A percentile compares a stretch with the other conserved stretches of the same genome.
Conservation (phyloP, 2,888 invertebrate genomes). For the Punctoribates punctum region DNA sequence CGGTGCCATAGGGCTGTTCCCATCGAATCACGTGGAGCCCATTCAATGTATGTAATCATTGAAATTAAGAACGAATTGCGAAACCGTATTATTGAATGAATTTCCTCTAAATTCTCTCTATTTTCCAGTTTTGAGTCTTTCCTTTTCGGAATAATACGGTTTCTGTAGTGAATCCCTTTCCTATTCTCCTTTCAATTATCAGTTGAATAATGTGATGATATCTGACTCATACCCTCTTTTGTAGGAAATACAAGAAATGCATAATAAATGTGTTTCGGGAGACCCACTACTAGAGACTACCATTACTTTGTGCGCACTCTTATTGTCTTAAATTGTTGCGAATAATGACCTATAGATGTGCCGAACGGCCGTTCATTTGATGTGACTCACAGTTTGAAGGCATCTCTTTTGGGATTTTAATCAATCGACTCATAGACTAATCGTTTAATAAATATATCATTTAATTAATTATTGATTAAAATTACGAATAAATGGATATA, state of each 20-base stretch:
- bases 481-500: not conserved
- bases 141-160: not conserved
- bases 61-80: not conserved
- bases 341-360: not conserved
- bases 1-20: slow-evolving; percentile 84
- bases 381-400: slow-evolving; percentile 10
- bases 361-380: slow-evolving; percentile 20
- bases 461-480: slow-evolving; percentile 9
- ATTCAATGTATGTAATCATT: slow-evolving; percentile 14
- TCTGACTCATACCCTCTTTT: slow-evolving; percentile 25
- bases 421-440: not conserved
- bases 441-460: slow-evolving; percentile 1
- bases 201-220: not conserved
- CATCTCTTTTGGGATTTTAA: slow-evolving; percentile 23
- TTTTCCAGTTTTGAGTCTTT: not conserved
- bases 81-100: slow-evolving; percentile 23
- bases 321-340: slow-evolving; percentile 7
- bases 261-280: slow-evolving; percentile 14
- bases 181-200: not conserved
- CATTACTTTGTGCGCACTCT: slow-evolving; percentile 4
- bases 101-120: not conserved
- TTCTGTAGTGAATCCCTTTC: not conserved
- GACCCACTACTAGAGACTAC: slow-evolving; percentile 37
- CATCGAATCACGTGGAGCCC: slow-evolving; percentile 79
- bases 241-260: slow-evolving; percentile 31